These are phyloP conservation scores for Hypanus sabinus DNA, from an alignment of 2,113 vertebrate genomes.

Conservation along the genomic window DNA sequence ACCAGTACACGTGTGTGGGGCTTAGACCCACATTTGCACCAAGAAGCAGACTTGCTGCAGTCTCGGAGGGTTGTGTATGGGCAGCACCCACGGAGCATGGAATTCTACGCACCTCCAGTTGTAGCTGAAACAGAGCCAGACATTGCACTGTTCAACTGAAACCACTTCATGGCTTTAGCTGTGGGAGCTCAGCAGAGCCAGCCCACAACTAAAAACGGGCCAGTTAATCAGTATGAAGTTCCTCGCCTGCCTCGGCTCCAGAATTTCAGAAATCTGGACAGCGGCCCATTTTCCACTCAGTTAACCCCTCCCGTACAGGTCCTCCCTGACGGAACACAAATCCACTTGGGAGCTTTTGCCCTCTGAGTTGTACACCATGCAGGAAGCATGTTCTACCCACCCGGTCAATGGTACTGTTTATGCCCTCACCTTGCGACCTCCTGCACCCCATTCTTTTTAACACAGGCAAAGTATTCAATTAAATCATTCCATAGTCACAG, in stretches of 20 bases:
- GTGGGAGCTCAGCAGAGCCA: not conserved
- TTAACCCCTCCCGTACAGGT: not conserved
- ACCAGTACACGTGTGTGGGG: constrained; percentile 38
- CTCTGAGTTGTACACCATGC: not conserved
- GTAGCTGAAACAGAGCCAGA: constrained; percentile 13
- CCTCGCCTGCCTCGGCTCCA: not conserved
- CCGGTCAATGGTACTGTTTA: not conserved
- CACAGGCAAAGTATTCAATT: not conserved
- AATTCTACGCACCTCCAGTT: constrained; percentile 33
- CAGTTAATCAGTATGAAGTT: constrained; percentile 31
- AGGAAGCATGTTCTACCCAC: not conserved
- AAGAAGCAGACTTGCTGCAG: not conserved
- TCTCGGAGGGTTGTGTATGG: too few relatives aligned
- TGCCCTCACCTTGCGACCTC: not conserved
- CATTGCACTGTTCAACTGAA: not conserved
- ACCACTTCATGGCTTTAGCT: constrained; percentile 20
- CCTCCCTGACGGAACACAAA: not conserved
- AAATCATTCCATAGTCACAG: not conserved
- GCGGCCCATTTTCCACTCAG: constrained; percentile 7
- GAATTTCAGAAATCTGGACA: constrained; percentile 25
- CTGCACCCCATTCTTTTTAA: not conserved
- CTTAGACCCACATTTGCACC: constrained; percentile 38
- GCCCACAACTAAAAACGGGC: constrained; percentile 20
- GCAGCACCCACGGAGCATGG: not conserved
- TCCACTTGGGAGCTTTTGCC: not conserved